Percentiles rank a stretch among this genome's conserved stretches.
Conservation (phyloP, 2,113 vertebrate genomes). For the Misgurnus mizolepis region DNA sequence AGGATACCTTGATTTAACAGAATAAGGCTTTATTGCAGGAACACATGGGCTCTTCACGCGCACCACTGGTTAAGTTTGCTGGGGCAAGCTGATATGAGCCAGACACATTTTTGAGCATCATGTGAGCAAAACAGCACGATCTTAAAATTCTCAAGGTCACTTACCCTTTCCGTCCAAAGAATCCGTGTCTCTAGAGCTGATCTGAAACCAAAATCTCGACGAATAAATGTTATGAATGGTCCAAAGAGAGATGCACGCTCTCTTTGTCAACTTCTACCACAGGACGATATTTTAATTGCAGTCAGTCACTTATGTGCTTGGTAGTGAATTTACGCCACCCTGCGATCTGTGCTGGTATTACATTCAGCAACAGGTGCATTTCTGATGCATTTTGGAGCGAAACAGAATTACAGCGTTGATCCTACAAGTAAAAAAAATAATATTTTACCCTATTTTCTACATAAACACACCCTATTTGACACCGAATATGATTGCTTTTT, state of each 20-base stretch:
- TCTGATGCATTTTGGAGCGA: too few relatives aligned
- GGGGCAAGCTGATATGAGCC: neutral
- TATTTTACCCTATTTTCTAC: too few relatives aligned
- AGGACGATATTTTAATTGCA: conserved; percentile 5
- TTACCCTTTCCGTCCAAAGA: conserved; percentile 5
- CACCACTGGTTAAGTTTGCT: neutral
- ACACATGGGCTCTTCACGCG: neutral
- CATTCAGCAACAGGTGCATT: conserved; percentile 41
- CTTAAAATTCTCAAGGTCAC: conserved; percentile 29
- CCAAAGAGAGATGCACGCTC: conserved; percentile 12
- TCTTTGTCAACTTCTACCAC: conserved; percentile 38
- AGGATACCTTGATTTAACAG: neutral
- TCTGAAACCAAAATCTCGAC: neutral
- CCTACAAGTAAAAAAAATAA: too few relatives aligned
- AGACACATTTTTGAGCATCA: conserved; percentile 2
- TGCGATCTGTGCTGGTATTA: neutral
- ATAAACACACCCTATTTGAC: too few relatives aligned
- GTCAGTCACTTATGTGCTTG: neutral
- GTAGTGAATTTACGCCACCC: neutral
- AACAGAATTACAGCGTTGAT: too few relatives aligned
- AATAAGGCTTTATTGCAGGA: neutral
- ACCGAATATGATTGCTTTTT: too few relatives aligned
- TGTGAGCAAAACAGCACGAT: neutral
- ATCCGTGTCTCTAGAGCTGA: neutral
- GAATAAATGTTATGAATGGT: neutral